Base-by-base conservation (phyloP, 2,797 vertebrate species). In the Botia almorhae region DNA sequence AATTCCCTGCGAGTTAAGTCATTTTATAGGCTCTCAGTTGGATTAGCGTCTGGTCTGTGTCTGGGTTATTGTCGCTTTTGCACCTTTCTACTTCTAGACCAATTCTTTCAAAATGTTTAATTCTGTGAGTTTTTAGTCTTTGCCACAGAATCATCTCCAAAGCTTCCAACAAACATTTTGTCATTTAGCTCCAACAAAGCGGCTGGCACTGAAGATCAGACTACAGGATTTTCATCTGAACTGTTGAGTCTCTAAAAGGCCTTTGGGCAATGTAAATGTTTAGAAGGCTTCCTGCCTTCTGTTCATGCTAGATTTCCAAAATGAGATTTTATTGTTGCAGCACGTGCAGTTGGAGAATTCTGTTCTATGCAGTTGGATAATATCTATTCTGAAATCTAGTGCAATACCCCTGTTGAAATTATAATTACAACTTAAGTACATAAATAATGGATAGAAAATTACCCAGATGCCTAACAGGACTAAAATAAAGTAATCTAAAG, bases 241-340 rank as follows among this genome's bases (percentile, higher is more conserved):
- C 33, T 36, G 33, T 50, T 4, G 13, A 50, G 8, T 36, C 29
- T 64, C 3, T 36, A 26, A 11, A 12, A 50, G 48, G 43, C 58
- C 72, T 74, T 33, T 33, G 72, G 50, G 53, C 36, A 69, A 74
- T 60, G 33, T 71, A 19, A 17, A 63, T 7, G 33, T 5, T 58
- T 60, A 7, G 29, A 69, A 2, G 10, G 51, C 53, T 68, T 16
- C 13, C 7, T 29, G 56, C 26, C 63, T 53, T 33, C 72, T 65
- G 56, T 43, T 81, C 7, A 77, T 11, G 36, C 51, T 16, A 46
- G 10, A 68, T 76, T 68, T 58, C 64, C 46, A 4, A 63, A 63
- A 5, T 53, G 7, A 48, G 26, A 19, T n/a, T 67, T 1, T 55
- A 76, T 14, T 58, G 36, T 68, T 69, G 33, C 36, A 19, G 58